A percentile compares a stretch with the other conserved stretches of the same genome.
These are phyloP conservation scores for Ceratitis capitata DNA, from an alignment of 1,140 invertebrate genomes.

Conservation along the genomic window DNA sequence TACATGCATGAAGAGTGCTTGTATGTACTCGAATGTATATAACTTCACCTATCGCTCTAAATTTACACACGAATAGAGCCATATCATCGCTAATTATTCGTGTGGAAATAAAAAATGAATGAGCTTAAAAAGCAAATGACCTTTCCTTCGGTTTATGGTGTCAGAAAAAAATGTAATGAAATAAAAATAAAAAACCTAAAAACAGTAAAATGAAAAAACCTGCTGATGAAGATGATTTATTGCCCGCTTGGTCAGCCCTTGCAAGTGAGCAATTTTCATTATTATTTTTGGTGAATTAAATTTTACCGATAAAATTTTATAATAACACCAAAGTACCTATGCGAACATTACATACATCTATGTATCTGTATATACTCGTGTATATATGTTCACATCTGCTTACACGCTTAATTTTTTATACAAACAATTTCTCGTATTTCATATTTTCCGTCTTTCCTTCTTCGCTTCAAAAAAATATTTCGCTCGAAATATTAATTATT, in stretches of 20 bases:
- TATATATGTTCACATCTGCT: neutral
- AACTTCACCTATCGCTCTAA: too few species aligned
- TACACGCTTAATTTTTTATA: neutral
- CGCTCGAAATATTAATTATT: neutral
- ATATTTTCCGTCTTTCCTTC: neutral
- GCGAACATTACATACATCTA: too few species aligned
- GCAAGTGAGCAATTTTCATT: neutral
- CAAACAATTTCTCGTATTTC: neutral
- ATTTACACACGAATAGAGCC: neutral
- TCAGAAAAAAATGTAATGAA: too few species aligned
- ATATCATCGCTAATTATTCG: neutral
- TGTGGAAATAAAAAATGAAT: neutral
- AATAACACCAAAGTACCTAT: too few species aligned
- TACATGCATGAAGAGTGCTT: too few species aligned
- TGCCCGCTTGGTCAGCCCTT: neutral
- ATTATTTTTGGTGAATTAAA: neutral
- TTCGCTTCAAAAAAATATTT: neutral
- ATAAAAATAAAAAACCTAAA: too few species aligned
- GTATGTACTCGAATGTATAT: too few species aligned
- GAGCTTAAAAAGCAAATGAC: constrained; percentile 7
- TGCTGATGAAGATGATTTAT: constrained; percentile 16
- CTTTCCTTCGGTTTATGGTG: neutral
- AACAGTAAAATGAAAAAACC: too few species aligned
- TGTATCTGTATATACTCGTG: neutral
- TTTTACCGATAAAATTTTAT: neutral